phyloP scores from a whole-genome alignment of 1,140 invertebrate genomes.

The Eurosta solidaginis region DNA sequence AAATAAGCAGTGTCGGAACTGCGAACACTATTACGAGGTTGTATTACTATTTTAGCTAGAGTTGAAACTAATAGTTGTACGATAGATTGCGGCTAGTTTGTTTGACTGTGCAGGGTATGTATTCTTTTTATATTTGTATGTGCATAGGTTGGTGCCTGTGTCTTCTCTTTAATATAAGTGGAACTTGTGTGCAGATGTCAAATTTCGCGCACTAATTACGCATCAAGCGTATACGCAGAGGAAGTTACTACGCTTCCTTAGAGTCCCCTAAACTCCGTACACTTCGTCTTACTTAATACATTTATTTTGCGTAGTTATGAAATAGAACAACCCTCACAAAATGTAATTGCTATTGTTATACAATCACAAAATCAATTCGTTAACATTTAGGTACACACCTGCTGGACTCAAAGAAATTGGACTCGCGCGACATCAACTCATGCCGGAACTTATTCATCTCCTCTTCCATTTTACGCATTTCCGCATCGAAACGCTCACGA shows the following conservation, averaged over 20 bases:
- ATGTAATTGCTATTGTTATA: background rate
- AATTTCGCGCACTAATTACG: background rate
- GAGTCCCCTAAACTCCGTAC: too few species aligned
- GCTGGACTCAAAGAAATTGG: slow-evolving; percentile 87
- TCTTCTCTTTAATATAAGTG: too few species aligned
- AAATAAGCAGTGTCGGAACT: too few species aligned
- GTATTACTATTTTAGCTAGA: too few species aligned
- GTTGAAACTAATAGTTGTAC: too few species aligned
- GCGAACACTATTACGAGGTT: too few species aligned
- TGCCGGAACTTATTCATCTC: slow-evolving; percentile 96
- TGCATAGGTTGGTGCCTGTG: too few species aligned
- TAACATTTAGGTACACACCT: slow-evolving; percentile 66
- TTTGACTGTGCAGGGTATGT: too few species aligned
- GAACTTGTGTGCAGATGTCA: background rate
- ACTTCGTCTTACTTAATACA: too few species aligned
- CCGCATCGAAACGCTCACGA: slow-evolving; percentile 89
- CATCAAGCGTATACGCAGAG: background rate
- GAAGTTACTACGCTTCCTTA: too few species aligned
- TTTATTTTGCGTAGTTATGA: background rate
- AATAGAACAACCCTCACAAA: background rate
- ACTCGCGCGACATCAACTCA: slow-evolving; percentile 90
- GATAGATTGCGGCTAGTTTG: too few species aligned
- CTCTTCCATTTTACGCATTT: slow-evolving; percentile 98
- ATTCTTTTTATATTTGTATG: too few species aligned
- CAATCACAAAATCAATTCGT: background rate